Evolutionary conservation across 2,888 invertebrate species (phyloP).

Genomic region (Emesis furor): DNA sequence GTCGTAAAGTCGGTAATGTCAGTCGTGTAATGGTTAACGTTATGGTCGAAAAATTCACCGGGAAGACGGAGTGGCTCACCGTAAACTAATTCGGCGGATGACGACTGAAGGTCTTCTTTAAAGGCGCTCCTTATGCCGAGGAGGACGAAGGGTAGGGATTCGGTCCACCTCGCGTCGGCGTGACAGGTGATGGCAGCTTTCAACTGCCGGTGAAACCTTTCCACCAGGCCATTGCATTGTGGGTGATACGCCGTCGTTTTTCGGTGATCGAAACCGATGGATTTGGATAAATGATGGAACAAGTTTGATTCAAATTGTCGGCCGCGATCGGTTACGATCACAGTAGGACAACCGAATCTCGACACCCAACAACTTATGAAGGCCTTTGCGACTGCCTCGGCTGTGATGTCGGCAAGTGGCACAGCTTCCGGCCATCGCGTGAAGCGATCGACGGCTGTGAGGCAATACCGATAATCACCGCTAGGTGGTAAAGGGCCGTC

Average conservation of each 20-base stretch:
- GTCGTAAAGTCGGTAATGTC: not conserved
- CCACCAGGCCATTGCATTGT: slow-evolving; percentile 72
- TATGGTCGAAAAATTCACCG: not conserved
- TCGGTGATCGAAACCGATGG: not conserved
- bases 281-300: not conserved
- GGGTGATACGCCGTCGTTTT: slow-evolving; percentile 65
- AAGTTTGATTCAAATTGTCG: not conserved
- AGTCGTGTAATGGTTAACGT: not conserved
- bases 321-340: not conserved
- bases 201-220: slow-evolving; percentile 65
- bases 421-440: slow-evolving; percentile 77
- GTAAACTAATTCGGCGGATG: not conserved
- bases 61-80: not conserved
- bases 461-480: slow-evolving; percentile 28
- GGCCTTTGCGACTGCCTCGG: not conserved
- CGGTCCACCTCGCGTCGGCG: not conserved
- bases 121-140: not conserved
- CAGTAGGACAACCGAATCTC: not conserved
- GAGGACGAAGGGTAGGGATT: not conserved
- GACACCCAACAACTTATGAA: not conserved
- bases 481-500: slow-evolving; percentile 77
- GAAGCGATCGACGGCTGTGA: slow-evolving; percentile 72
- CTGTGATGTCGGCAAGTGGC: slow-evolving; percentile 79
- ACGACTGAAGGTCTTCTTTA: not conserved
- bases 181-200: not conserved